Conservation (phyloP, 2,888 invertebrate species). For the Nymphalis polychloros region DNA sequence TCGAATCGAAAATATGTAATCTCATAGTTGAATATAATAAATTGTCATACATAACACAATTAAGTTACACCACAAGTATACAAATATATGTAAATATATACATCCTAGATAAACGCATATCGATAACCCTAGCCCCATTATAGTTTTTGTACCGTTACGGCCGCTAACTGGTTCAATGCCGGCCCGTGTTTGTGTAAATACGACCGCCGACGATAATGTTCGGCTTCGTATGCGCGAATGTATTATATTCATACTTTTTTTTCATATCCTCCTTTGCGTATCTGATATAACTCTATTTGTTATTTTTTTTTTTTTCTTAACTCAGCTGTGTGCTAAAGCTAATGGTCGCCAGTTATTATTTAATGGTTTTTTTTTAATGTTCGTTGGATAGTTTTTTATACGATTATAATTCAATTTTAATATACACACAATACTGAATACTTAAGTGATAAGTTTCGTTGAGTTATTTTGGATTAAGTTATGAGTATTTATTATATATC, state of each 20-base stretch:
- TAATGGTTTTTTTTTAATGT: neutral
- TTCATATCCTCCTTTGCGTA: neutral
- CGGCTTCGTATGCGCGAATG: constrained; percentile 7
- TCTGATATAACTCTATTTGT: neutral
- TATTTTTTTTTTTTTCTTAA: neutral
- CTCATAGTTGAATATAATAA: too few relatives aligned
- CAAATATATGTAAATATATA: constrained; percentile 4
- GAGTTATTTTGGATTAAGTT: too few relatives aligned
- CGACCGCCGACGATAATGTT: constrained; percentile 10
- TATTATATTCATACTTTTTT: constrained; percentile 11
- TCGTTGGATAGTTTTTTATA: neutral
- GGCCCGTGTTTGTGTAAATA: constrained; percentile 27
- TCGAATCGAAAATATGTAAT: too few relatives aligned
- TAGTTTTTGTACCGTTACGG: constrained; percentile 33
- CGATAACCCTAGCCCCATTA: constrained; percentile 30
- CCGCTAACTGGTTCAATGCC: constrained; percentile 35
- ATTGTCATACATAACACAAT: too few relatives aligned
- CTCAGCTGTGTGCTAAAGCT: neutral
- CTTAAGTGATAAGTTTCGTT: too few relatives aligned
- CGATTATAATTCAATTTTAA: neutral
- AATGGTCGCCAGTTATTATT: neutral
- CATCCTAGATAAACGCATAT: constrained; percentile 24
- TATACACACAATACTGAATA: too few relatives aligned
- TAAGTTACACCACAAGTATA: neutral
- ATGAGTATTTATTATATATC: too few relatives aligned